Base-by-base conservation (phyloP, 2,888 invertebrate genomes). In the Drosophila cracens region DNA sequence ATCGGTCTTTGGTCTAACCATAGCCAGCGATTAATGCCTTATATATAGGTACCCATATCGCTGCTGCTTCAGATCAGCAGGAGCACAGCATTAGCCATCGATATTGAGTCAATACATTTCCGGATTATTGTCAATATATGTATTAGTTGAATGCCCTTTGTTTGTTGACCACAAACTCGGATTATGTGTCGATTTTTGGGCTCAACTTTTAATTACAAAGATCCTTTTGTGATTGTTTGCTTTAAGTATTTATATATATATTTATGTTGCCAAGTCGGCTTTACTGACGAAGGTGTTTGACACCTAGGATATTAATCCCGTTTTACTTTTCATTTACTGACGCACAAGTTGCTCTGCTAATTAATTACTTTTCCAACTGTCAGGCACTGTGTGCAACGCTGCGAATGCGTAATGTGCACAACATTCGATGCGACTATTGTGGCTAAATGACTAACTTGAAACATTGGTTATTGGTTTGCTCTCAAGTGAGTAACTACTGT, bases 381-480 rank as follows among this genome's bases (percentile, higher is more conserved):
- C 11, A 13, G 4, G 0, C n/a, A 38, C 31, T 11, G 21, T 33
- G 43, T 33, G 36, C 56, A 69, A 62, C 77, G 38, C 18, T 52
- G 72, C 81, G 71, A 63, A 80, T 77, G 77, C 60, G 77, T 77
- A 80, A 77, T 80, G 27, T 51, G 29, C n/a, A 34, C 10, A 13
- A n/a, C 27, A 31, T 29, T 49, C 25, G 2, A 10, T 27, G 4
- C 48, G 29, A 53, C 31, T 66, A 36, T 25, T 46, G 51, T 34
- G 25, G 27, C 18, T 43, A 21, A 70, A 25, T 79, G 79, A 79
- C 67, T 60, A 76, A 75, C 7, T 36, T 4, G 0, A n/a, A 4
- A 29, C 60, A 21, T 38, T 36, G 34, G 21, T n/a, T 61, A 21
- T 38, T 36, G 34, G 21, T n/a, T 61, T 10, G 56, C 29, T 38